These are phyloP conservation scores for Graphium colonna DNA, from an alignment of 2,888 invertebrate species.

Conservation along the genomic window DNA sequence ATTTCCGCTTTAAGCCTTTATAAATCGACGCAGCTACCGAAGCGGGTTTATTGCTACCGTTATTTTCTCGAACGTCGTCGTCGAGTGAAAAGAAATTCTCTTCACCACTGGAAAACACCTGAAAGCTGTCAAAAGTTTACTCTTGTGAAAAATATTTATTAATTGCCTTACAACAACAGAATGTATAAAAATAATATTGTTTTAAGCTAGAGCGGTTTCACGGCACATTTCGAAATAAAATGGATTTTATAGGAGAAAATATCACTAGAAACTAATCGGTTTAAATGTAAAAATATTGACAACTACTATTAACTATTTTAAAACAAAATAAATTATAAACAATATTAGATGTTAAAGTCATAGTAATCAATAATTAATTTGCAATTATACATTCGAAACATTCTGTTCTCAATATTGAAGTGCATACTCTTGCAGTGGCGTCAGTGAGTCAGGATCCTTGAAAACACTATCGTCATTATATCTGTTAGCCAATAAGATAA, in stretches of 20 bases:
- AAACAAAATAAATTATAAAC: not conserved
- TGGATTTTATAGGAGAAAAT: no score
- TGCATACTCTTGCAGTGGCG: constrained; percentile 20
- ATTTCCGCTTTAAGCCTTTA: constrained; percentile 21
- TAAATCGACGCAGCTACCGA: constrained; percentile 17
- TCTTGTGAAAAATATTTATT: no score
- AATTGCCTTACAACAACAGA: no score
- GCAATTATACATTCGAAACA: no score
- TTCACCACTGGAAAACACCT: not conserved
- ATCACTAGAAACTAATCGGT: no score
- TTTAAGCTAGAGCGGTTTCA: no score
- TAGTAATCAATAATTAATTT: no score
- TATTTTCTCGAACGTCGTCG: constrained; percentile 13
- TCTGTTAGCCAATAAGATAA: constrained; percentile 17
- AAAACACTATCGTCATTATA: constrained; percentile 12
- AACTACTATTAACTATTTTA: not conserved
- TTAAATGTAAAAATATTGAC: constrained; percentile 2
- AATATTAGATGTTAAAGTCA: not conserved
- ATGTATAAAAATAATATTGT: no score
- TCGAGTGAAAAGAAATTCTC: constrained; percentile 20
- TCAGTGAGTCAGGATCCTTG: constrained; percentile 20
- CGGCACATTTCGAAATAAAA: no score
- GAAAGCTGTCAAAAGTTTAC: no score
- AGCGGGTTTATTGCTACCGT: constrained; percentile 17
- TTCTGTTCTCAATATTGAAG: constrained; percentile 2